phyloP scores from a whole-genome alignment of 2,888 invertebrate genomes.

The Heliconius ismenius region DNA sequence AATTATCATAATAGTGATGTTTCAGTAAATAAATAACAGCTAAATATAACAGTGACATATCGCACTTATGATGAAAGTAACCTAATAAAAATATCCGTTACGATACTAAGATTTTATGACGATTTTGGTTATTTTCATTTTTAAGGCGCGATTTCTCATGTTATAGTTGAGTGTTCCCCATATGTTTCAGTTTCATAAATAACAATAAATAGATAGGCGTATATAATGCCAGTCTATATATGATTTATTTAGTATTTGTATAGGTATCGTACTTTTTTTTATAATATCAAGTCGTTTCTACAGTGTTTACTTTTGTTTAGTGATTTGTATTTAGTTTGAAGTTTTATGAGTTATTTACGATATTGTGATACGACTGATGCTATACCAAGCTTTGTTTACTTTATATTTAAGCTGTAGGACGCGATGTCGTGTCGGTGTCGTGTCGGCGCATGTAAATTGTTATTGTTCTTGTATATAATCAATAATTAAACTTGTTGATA shows the following conservation, averaged over 20 bases:
- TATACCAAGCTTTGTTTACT: slow-evolving; percentile 32
- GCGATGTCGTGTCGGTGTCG: slow-evolving; percentile 16
- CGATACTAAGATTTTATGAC: neutral
- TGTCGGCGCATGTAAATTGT: slow-evolving; percentile 46
- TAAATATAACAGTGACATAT: neutral
- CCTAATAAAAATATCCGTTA: neutral
- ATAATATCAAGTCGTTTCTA: slow-evolving; percentile 3
- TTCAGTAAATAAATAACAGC: neutral
- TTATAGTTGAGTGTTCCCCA: no score
- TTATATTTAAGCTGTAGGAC: slow-evolving; percentile 17
- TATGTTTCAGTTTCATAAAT: neutral
- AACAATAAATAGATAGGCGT: neutral
- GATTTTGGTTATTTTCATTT: neutral
- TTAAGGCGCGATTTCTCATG: neutral
- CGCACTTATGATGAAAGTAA: neutral
- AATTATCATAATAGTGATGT: neutral
- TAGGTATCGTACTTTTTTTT: slow-evolving; percentile 9
- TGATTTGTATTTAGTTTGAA: slow-evolving; percentile 4
- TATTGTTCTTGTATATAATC: slow-evolving; percentile 80
- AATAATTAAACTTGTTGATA: slow-evolving; percentile 81
- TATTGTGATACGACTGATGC: slow-evolving; percentile 38
- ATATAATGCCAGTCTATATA: neutral
- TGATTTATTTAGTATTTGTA: slow-evolving; percentile 7
- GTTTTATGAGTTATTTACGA: slow-evolving; percentile 23
- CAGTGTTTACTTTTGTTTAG: slow-evolving; percentile 13